Evolutionary conservation across 2,888 invertebrate species (phyloP).

Genomic region (Papilio protenor): DNA sequence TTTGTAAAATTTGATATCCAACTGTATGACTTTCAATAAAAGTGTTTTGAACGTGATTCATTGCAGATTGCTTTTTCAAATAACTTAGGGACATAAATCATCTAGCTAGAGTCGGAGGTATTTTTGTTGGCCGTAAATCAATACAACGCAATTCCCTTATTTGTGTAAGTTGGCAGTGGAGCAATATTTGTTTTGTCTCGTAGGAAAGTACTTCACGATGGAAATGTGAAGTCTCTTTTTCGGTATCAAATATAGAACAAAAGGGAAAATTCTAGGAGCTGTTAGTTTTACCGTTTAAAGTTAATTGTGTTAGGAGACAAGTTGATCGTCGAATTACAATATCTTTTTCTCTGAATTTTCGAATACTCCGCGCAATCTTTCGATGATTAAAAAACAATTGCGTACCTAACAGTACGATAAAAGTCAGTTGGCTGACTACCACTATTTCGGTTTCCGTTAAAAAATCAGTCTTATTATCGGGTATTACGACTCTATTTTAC

Average conservation of each 20-base stretch:
- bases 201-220: conserved; percentile 7
- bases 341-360: background rate
- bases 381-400: background rate
- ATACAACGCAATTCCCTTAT: conserved; percentile 39
- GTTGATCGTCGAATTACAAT: no score
- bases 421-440: background rate
- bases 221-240: background rate
- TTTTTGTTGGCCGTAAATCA: conserved; percentile 44
- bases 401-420: background rate
- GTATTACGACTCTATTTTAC: background rate
- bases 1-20: background rate
- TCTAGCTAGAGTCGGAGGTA: conserved; percentile 34
- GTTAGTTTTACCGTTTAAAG: background rate
- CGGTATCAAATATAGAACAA: background rate
- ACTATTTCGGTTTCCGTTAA: background rate
- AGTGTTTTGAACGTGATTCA: conserved; percentile 44
- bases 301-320: background rate
- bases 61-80: conserved; percentile 43
- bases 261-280: background rate
- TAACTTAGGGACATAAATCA: conserved; percentile 47
- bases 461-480: background rate
- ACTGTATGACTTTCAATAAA: conserved; percentile 10
- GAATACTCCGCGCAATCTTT: background rate
- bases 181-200: conserved; percentile 34
- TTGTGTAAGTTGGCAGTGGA: conserved; percentile 35